phyloP scores from a whole-genome alignment of 2,888 invertebrate genomes.

The Omphaloscelis lunosa region DNA sequence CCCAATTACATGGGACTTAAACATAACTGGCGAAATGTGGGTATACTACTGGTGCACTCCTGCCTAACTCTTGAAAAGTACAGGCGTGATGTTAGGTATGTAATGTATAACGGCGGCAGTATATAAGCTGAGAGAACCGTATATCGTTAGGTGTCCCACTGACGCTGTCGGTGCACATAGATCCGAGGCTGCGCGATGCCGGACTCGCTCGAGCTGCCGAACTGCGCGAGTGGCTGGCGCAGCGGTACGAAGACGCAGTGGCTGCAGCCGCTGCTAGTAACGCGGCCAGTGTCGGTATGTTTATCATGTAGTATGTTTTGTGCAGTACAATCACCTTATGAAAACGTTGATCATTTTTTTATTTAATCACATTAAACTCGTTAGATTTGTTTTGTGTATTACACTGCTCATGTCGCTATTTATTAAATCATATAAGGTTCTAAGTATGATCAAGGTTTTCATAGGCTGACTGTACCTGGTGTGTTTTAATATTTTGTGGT shows the following conservation, averaged over 20 bases:
- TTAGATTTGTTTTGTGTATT: neutral
- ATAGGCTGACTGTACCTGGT: neutral
- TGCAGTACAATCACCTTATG: conserved; percentile 5
- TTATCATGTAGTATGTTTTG: neutral
- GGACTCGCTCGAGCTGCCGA: conserved; percentile 93
- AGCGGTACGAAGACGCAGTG: conserved; percentile 96
- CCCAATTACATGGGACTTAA: neutral
- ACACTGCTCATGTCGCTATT: neutral
- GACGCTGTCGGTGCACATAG: conserved; percentile 90
- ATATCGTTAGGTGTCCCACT: conserved; percentile 79
- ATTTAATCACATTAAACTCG: neutral
- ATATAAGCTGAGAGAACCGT: conserved; percentile 36
- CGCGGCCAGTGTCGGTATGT: conserved; percentile 77
- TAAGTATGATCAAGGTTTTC: conserved; percentile 12
- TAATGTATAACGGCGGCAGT: conserved; percentile 15
- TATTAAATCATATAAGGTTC: neutral
- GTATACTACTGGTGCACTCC: too few species aligned
- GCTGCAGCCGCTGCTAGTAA: conserved; percentile 92
- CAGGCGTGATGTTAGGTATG: neutral
- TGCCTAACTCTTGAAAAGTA: neutral
- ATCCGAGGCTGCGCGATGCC: conserved; percentile 95
- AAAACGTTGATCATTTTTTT: conserved; percentile 18
- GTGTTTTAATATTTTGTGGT: neutral
- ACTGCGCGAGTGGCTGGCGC: conserved; percentile 95
- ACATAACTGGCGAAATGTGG: neutral